phyloP scores from a whole-genome alignment of 2,888 invertebrate genomes.

The Vannuccia rotundouncinata region DNA sequence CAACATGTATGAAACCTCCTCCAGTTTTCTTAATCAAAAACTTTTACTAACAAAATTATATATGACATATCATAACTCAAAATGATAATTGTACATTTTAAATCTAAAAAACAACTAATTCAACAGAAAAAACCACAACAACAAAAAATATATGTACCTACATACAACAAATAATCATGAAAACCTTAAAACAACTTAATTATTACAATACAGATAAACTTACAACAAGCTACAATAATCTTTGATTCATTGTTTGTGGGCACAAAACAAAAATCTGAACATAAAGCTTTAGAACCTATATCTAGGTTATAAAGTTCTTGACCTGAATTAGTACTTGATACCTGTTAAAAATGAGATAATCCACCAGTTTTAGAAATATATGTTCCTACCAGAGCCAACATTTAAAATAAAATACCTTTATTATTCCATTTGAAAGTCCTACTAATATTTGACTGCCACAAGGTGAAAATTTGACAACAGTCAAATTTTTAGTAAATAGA shows the following conservation, averaged over 20 bases:
- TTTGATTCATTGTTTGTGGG: neutral
- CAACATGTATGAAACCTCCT: no score
- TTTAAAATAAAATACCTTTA: neutral
- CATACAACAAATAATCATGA: no score
- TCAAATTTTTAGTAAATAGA: neutral
- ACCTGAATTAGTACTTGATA: neutral
- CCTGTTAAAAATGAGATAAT: neutral
- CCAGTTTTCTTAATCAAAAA: no score
- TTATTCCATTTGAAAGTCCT: neutral
- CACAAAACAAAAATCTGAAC: neutral
- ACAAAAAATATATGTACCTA: no score
- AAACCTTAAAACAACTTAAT: no score
- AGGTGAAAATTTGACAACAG: neutral
- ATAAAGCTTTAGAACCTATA: neutral
- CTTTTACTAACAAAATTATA: no score
- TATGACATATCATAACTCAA: no score
- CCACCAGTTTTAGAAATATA: neutral
- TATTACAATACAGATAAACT: no score
- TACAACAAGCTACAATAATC: slow-evolving; percentile 9
- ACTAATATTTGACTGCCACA: neutral
- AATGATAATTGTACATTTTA: no score
- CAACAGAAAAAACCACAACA: no score
- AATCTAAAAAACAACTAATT: no score
- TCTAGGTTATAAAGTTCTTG: neutral
- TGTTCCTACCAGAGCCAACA: neutral